These are phyloP conservation scores for Chrysopilus asiliformis DNA, from an alignment of 2,888 invertebrate genomes.

Conservation along the genomic window DNA sequence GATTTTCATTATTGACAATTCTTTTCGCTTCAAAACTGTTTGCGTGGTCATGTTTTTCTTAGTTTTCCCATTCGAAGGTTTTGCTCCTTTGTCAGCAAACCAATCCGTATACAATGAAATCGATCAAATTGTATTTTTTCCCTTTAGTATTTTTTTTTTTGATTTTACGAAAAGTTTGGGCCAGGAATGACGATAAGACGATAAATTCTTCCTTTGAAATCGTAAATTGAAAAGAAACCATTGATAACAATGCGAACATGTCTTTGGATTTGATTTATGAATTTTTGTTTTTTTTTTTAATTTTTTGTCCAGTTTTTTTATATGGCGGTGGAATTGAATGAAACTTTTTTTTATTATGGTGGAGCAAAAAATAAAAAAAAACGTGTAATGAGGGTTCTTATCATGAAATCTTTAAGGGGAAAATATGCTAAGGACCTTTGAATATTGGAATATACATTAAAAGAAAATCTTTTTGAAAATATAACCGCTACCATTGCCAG, in stretches of 20 bases:
- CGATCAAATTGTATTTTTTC: slow-evolving; percentile 3
- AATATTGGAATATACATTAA: too few relatives aligned
- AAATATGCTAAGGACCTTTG: too few relatives aligned
- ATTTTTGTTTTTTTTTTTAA: too few relatives aligned
- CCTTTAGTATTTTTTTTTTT: slow-evolving; percentile 1
- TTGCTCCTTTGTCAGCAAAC: neutral
- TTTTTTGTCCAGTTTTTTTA: too few relatives aligned
- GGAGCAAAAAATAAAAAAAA: too few relatives aligned
- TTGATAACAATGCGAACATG: slow-evolving; percentile 6
- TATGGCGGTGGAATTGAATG: too few relatives aligned
- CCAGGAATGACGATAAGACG: slow-evolving; percentile 8
- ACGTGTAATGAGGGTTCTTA: too few relatives aligned
- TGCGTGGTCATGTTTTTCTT: neutral
- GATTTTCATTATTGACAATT: too few relatives aligned
- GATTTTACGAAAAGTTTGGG: slow-evolving; percentile 1
- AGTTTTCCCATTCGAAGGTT: neutral
- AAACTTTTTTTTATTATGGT: too few relatives aligned
- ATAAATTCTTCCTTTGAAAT: slow-evolving; percentile 11
- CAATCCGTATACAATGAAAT: slow-evolving; percentile 3
- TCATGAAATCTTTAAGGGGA: too few relatives aligned
- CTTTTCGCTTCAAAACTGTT: neutral
- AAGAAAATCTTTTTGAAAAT: too few relatives aligned
- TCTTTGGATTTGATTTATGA: slow-evolving; percentile 9
- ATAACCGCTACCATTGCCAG: too few relatives aligned
- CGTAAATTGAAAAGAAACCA: slow-evolving; percentile 12